Conservation (phyloP, 2,797 vertebrate species). For the Clarias platycephalus region DNA sequence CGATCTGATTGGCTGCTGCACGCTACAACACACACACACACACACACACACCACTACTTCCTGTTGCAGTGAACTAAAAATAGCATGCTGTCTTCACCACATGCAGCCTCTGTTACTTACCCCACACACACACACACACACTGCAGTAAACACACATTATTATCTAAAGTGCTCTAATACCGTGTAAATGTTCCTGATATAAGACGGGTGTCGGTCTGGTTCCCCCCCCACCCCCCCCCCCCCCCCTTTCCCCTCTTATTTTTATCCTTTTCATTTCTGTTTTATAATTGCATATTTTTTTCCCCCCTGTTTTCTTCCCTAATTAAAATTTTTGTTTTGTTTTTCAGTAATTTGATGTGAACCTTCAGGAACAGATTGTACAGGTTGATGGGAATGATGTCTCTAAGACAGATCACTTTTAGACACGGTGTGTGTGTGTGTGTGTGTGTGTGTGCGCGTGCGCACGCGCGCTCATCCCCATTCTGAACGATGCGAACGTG, state of each 20-base stretch:
- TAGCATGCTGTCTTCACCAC: slow-evolving; percentile 13
- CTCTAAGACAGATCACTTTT: neutral
- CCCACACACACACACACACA: slow-evolving; percentile 10
- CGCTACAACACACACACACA: neutral
- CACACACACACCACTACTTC: slow-evolving; percentile 11
- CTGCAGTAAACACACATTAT: neutral
- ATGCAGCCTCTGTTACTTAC: slow-evolving; percentile 22
- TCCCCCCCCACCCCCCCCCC: too few species aligned
- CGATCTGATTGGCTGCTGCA: slow-evolving; percentile 14
- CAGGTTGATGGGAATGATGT: neutral
- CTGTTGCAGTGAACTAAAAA: slow-evolving; percentile 37
- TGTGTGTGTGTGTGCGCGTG: neutral
- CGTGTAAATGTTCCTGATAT: neutral
- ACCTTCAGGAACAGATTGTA: neutral
- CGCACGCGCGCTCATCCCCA: neutral
- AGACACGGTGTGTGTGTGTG: neutral
- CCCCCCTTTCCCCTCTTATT: too few species aligned
- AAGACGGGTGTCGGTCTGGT: neutral
- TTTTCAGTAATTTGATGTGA: neutral
- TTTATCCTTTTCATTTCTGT: neutral
- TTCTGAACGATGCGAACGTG: too few species aligned
- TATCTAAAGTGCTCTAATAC: neutral
- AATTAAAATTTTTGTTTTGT: neutral
- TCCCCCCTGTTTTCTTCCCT: neutral
- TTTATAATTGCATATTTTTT: neutral